Conservation (phyloP, 2,797 vertebrate species). For the Discoglossus pictus region DNA sequence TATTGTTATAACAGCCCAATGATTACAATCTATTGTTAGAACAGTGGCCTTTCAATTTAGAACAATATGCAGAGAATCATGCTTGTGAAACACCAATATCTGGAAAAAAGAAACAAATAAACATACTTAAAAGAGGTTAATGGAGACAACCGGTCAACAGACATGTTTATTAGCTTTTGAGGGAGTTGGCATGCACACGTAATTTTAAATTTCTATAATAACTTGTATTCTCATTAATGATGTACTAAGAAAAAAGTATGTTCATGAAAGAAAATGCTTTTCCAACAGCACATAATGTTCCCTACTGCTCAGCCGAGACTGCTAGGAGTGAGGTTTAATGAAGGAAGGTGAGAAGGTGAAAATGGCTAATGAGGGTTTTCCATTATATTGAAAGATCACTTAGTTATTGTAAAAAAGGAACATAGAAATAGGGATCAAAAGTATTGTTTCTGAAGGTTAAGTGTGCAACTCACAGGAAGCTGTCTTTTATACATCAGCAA, state of each 20-base stretch:
- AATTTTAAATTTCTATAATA: slow-evolving; percentile 13
- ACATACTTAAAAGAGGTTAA: neutral
- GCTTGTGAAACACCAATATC: neutral
- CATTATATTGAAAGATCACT: slow-evolving; percentile 18
- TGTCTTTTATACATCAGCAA: too few relatives aligned
- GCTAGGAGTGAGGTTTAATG: slow-evolving; percentile 37
- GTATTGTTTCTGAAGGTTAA: slow-evolving; percentile 33
- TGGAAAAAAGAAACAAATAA: neutral
- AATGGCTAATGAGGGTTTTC: slow-evolving; percentile 39
- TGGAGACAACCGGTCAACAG: neutral
- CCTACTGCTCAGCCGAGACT: slow-evolving; percentile 23
- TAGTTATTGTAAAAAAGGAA: slow-evolving; percentile 19
- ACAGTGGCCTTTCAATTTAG: neutral
- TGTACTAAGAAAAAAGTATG: slow-evolving; percentile 21
- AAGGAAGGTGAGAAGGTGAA: slow-evolving; percentile 45
- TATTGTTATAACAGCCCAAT: too few relatives aligned
- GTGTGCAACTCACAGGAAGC: slow-evolving; percentile 2
- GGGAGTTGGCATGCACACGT: neutral
- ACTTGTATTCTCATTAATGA: slow-evolving; percentile 21
- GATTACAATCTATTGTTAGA: neutral
- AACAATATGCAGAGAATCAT: neutral
- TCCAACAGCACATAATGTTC: slow-evolving; percentile 29
- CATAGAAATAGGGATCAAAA: neutral
- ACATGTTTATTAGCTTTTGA: neutral
- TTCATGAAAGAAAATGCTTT: slow-evolving; percentile 10